Conservation (phyloP, 2,113 vertebrate species). For the Ochotona princeps region DNA sequence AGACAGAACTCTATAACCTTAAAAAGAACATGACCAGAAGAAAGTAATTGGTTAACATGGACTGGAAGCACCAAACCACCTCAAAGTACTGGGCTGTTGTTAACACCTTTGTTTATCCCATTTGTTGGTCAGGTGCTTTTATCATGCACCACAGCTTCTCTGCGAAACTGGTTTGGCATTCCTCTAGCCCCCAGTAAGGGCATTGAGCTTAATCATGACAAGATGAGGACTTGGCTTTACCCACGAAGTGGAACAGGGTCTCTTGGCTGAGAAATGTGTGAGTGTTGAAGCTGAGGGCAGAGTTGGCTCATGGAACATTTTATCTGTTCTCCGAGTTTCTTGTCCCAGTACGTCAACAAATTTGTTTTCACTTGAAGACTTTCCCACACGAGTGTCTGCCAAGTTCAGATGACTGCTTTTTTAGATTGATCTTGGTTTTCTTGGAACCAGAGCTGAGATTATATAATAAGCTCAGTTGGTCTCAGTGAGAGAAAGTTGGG, state of each 20-base stretch:
- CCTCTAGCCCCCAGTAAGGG: constrained; percentile 18
- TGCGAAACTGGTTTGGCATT: neutral
- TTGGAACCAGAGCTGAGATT: constrained; percentile 85
- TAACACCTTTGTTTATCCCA: neutral
- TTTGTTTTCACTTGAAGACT: constrained; percentile 90
- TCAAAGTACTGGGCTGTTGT: neutral
- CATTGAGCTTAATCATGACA: neutral
- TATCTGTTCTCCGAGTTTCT: constrained; percentile 82
- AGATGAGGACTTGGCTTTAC: constrained; percentile 54
- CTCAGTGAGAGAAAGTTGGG: constrained; percentile 76
- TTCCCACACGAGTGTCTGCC: constrained; percentile 88
- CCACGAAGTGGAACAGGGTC: neutral
- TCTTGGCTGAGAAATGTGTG: constrained; percentile 62
- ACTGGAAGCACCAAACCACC: neutral
- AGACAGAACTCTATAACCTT: constrained; percentile 21
- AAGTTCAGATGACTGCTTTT: constrained; percentile 87
- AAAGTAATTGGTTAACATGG: neutral
- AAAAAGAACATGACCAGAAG: neutral
- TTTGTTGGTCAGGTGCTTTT: constrained; percentile 9
- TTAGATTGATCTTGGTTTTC: constrained; percentile 85
- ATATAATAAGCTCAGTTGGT: constrained; percentile 84
- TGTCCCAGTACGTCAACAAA: constrained; percentile 87
- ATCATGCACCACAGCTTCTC: neutral
- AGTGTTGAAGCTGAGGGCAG: constrained; percentile 81
- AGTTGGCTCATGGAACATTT: constrained; percentile 81